phyloP scores from a whole-genome alignment of 2,888 invertebrate species.

The Xestia rhomboidea region DNA sequence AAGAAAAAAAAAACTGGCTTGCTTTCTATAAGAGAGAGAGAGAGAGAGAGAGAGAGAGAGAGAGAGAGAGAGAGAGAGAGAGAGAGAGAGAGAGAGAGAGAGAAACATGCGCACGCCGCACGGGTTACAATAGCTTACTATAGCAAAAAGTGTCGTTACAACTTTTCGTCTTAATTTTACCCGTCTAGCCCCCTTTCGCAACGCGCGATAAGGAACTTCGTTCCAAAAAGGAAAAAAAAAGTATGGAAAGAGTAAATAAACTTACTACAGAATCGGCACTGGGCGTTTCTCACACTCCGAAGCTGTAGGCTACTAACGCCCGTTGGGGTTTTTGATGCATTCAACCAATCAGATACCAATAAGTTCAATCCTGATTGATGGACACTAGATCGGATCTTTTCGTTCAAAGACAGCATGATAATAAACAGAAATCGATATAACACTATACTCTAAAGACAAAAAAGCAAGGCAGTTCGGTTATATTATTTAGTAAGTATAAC shows the following conservation, averaged over 20 bases:
- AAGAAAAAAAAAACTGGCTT: too few species aligned
- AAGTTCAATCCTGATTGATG: background rate
- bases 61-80: too few species aligned
- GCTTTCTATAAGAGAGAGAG: too few species aligned
- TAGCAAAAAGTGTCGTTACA: too few species aligned
- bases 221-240: too few species aligned
- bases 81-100: too few species aligned
- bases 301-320: conserved; percentile 8
- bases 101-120: too few species aligned
- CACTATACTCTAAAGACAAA: conserved; percentile 22
- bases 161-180: too few species aligned
- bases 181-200: too few species aligned
- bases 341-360: background rate
- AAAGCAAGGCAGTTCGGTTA: conserved; percentile 11
- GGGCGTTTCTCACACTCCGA: background rate
- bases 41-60: too few species aligned
- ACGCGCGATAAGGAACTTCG: too few species aligned
- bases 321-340: background rate
- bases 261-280: background rate
- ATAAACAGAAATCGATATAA: conserved; percentile 3
- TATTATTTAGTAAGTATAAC: background rate
- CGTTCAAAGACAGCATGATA: background rate
- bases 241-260: background rate
- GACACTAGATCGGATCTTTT: background rate
- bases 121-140: too few species aligned